Conservation (phyloP, 2,797 vertebrate species). For the Phoebastria nigripes region DNA sequence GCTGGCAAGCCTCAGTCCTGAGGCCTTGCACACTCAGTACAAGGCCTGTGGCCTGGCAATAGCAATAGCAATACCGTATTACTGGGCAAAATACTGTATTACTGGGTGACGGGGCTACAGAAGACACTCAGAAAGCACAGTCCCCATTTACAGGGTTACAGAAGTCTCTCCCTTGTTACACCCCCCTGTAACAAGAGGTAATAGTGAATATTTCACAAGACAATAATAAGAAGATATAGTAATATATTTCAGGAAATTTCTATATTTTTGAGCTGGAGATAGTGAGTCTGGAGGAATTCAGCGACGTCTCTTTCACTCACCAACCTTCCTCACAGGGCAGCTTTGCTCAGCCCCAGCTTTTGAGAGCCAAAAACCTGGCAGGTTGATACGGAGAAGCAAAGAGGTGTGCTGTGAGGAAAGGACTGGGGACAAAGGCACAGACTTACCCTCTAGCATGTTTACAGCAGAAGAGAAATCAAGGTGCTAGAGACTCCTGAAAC, state of each 20-base stretch:
- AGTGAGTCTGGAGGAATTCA: background rate
- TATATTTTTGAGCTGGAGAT: background rate
- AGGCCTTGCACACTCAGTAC: background rate
- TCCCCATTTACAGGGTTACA: background rate
- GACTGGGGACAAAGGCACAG: background rate
- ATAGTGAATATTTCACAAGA: background rate
- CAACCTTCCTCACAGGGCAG: background rate
- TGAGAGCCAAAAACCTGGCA: background rate
- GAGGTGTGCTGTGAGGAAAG: background rate
- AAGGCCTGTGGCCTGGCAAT: too few species aligned
- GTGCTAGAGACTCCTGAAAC: background rate
- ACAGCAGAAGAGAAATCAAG: background rate
- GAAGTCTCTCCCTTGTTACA: background rate
- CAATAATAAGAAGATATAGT: background rate
- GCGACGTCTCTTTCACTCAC: background rate
- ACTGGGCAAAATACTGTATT: fast-evolving
- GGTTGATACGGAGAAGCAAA: background rate
- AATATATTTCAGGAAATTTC: background rate
- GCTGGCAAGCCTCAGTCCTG: background rate
- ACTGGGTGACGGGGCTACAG: background rate
- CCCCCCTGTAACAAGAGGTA: background rate
- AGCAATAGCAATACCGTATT: background rate
- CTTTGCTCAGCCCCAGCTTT: background rate
- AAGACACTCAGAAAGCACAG: background rate
- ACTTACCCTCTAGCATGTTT: background rate